Percentiles rank a stretch among this genome's conserved stretches.
Conservation (phyloP, 2,797 vertebrate genomes). For the Perdix hodgsoniae region DNA sequence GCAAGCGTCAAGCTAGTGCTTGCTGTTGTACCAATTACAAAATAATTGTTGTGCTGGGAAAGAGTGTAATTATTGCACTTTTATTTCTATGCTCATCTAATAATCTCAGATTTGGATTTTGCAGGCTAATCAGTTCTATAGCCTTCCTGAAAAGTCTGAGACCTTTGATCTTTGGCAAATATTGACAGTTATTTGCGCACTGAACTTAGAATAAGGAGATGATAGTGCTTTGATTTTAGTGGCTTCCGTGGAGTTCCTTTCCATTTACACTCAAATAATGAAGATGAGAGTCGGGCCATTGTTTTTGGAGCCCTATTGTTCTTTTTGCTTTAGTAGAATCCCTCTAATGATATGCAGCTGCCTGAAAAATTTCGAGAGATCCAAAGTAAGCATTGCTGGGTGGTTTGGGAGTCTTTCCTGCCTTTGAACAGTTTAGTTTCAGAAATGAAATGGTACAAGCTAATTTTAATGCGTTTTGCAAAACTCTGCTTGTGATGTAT, state of each 20-base stretch:
- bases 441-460: conserved; percentile 1
- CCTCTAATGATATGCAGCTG: not conserved
- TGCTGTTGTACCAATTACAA: not conserved
- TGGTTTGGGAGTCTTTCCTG: conserved; percentile 3
- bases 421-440: conserved; percentile 15
- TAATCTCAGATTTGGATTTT: not conserved
- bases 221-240: not conserved
- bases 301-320: not conserved
- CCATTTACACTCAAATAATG: not conserved
- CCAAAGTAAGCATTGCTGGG: not conserved
- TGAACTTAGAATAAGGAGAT: not conserved
- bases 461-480: conserved; percentile 11
- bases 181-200: not conserved
- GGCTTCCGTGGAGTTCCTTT: not conserved
- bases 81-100: not conserved
- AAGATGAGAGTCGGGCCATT: not conserved
- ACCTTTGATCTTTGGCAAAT: not conserved
- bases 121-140: not conserved
- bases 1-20: not conserved
- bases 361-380: not conserved
- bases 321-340: not conserved
- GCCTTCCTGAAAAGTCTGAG: not conserved
- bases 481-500: not conserved
- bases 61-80: not conserved
- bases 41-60: not conserved